Conservation (phyloP, 2,797 vertebrate species). For the Alectoris magna region DNA sequence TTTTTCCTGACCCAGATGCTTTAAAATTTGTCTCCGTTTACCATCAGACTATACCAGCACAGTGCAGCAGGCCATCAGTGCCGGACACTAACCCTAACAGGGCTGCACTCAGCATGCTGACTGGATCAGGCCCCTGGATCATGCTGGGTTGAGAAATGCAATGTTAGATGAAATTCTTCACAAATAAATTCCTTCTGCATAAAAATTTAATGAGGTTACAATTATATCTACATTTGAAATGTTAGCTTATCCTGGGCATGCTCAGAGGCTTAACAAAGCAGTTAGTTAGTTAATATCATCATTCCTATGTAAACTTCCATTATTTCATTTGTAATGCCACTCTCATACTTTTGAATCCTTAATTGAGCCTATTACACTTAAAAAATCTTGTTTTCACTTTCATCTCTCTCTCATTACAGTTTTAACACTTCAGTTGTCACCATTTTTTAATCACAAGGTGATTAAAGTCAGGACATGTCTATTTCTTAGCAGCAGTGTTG, state of each 20-base stretch:
- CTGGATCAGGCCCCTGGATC: neutral
- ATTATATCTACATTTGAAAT: conserved; percentile 17
- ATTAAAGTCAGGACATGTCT: neutral
- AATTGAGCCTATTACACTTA: neutral
- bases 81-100: neutral
- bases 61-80: neutral
- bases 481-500: neutral
- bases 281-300: neutral
- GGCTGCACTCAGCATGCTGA: neutral
- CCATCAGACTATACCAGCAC: neutral
- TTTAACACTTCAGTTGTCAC: neutral
- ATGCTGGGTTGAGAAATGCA: neutral
- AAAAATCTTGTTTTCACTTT: neutral
- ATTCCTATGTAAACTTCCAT: neutral
- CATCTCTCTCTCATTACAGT: neutral
- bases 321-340: neutral
- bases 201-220: neutral
- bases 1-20: neutral
- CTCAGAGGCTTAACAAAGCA: neutral
- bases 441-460: neutral
- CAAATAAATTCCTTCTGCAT: neutral
- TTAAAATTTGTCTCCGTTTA: neutral
- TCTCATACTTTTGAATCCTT: neutral
- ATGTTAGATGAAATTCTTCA: neutral
- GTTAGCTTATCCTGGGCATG: neutral